Percentiles rank a stretch among this genome's conserved stretches.
These are phyloP conservation scores for Xestobium rufovillosum DNA, from an alignment of 2,888 invertebrate genomes.

Conservation along the genomic window DNA sequence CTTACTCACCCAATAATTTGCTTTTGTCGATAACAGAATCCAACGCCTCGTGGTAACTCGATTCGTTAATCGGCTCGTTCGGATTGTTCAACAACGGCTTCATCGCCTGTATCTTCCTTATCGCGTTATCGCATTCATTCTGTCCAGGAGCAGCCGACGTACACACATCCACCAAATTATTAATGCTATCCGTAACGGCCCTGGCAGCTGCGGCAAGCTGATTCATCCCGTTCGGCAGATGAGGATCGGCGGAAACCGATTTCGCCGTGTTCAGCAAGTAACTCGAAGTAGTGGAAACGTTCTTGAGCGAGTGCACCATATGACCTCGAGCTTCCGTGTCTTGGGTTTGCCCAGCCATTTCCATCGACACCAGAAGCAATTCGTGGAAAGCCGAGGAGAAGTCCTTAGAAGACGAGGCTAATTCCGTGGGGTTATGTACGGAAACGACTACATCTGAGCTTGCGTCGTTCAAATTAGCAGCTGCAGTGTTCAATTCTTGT, in stretches of 20 bases:
- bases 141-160: constrained; percentile 91
- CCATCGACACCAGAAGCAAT: constrained; percentile 70
- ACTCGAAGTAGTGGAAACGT: constrained; percentile 80
- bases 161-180: constrained; percentile 78
- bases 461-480: constrained; percentile 75
- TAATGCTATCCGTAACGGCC: constrained; percentile 88
- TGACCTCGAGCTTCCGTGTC: constrained; percentile 68
- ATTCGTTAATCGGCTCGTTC: constrained; percentile 78
- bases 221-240: constrained; percentile 85
- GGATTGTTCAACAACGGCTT: constrained; percentile 77
- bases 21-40: constrained; percentile 86
- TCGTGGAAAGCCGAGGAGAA: constrained; percentile 74
- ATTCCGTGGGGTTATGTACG: constrained; percentile 59
- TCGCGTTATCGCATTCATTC: constrained; percentile 93
- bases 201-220: constrained; percentile 81
- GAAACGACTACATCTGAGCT: constrained; percentile 76
- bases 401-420: constrained; percentile 68
- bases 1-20: constrained; percentile 59
- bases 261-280: constrained; percentile 83
- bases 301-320: constrained; percentile 81
- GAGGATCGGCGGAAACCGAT: constrained; percentile 81
- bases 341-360: constrained; percentile 76
- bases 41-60: constrained; percentile 88
- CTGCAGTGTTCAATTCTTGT: constrained; percentile 75
- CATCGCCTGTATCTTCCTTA: constrained; percentile 83